Conservation (phyloP, 2,888 invertebrate species). For the Agrypnus murinus region DNA sequence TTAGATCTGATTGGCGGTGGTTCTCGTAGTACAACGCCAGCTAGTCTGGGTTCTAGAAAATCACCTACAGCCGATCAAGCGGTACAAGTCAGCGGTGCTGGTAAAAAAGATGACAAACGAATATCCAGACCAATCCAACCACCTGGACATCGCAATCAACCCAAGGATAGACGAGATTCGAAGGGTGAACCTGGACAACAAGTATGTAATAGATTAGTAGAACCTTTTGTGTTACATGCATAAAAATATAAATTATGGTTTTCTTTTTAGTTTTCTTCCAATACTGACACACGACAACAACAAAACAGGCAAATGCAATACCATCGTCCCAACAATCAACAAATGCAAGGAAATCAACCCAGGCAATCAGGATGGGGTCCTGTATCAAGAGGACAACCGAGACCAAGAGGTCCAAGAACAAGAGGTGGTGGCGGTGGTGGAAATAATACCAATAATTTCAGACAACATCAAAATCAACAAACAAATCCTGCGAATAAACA, state of each 20-base stretch:
- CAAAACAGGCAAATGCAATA: constrained; percentile 21
- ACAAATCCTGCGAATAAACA: constrained; percentile 68
- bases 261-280: not conserved
- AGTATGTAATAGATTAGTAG: not conserved
- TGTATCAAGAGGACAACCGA: constrained; percentile 69
- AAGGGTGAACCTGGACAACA: constrained; percentile 33
- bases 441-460: constrained; percentile 22
- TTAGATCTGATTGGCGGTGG: constrained; percentile 82
- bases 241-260: not conserved
- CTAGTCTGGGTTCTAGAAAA: constrained; percentile 82
- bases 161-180: constrained; percentile 65
- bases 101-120: constrained; percentile 68
- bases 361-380: constrained; percentile 70
- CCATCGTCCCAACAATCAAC: not conserved
- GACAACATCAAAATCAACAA: constrained; percentile 58
- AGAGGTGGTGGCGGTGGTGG: constrained; percentile 26
- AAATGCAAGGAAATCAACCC: constrained; percentile 56
- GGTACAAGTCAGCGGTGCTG: constrained; percentile 78
- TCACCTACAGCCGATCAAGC: constrained; percentile 92
- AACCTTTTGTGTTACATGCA: not conserved
- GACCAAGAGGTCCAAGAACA: constrained; percentile 31
- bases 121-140: constrained; percentile 66
- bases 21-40: constrained; percentile 89
- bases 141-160: constrained; percentile 65
- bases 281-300: constrained; percentile 61